Evolutionary conservation across 2,797 vertebrate genomes (phyloP).

Genomic region (Sparus aurata): DNA sequence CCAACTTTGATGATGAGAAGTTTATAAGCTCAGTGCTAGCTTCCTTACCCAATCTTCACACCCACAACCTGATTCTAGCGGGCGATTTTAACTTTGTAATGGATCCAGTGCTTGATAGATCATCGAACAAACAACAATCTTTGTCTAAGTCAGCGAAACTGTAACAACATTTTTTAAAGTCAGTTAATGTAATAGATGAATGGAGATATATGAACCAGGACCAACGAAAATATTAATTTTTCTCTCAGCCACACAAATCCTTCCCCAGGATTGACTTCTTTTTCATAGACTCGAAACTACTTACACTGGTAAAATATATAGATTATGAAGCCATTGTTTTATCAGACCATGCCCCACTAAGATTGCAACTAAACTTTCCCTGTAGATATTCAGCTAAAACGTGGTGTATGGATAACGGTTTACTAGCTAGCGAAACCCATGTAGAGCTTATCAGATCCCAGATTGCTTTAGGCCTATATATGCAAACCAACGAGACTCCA

Average conservation of each 20-base stretch:
- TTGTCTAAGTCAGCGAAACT: too few relatives aligned
- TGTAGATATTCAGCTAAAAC: not conserved
- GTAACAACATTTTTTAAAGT: too few relatives aligned
- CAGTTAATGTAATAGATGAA: too few relatives aligned
- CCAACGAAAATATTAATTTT: not conserved
- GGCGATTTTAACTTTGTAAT: not conserved
- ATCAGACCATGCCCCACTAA: constrained; percentile 2
- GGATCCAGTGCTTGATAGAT: not conserved
- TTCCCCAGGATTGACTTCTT: constrained; percentile 3
- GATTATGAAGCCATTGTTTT: constrained; percentile 8
- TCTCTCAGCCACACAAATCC: not conserved
- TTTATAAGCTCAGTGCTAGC: not conserved
- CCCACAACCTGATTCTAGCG: not conserved
- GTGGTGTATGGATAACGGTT: not conserved
- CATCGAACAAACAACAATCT: too few relatives aligned
- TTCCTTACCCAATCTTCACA: not conserved
- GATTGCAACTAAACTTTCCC: not conserved
- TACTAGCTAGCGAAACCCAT: not conserved
- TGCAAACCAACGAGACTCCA: not conserved
- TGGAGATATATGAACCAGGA: not conserved
- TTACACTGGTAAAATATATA: not conserved
- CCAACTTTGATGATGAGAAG: not conserved
- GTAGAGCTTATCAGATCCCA: not conserved
- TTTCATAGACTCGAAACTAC: constrained; percentile 1
- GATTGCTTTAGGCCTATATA: not conserved